Conservation (phyloP, 2,888 invertebrate genomes). For the Hirtodrosophila confusa region DNA sequence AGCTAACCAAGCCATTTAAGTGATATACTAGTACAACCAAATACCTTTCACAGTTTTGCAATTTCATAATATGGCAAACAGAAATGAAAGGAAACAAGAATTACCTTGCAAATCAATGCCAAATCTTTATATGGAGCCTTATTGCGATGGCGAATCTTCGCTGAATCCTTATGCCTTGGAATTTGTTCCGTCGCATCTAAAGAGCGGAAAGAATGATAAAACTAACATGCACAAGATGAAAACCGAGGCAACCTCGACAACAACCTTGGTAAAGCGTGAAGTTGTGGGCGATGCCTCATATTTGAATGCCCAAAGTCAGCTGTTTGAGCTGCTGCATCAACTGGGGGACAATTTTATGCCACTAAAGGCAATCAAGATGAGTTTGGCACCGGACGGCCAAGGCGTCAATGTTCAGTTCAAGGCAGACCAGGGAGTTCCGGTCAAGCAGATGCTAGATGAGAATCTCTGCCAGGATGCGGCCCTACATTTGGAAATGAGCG, state of each 20-base stretch:
- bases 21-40: neutral
- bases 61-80: conserved; percentile 17
- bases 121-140: conserved; percentile 5
- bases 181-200: conserved; percentile 38
- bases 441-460: conserved; percentile 36
- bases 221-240: conserved; percentile 14
- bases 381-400: conserved; percentile 36
- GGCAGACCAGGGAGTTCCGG: neutral
- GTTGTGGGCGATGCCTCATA: conserved; percentile 31
- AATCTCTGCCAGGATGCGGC: conserved; percentile 33
- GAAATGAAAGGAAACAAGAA: conserved; percentile 18
- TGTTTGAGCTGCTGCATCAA: conserved; percentile 44
- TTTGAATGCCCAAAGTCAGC: conserved; percentile 41
- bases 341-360: conserved; percentile 45
- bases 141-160: conserved; percentile 21
- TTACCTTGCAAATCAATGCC: conserved; percentile 18
- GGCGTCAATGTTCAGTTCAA: conserved; percentile 50
- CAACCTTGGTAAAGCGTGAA: conserved; percentile 35
- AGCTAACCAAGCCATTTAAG: conserved; percentile 2
- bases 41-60: conserved; percentile 14
- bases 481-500: conserved; percentile 33
- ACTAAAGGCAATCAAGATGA: conserved; percentile 36
- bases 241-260: conserved; percentile 40
- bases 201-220: conserved; percentile 1
- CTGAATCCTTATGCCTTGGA: conserved; percentile 45